phyloP scores from a whole-genome alignment of 2,113 vertebrate species.

The Narcine bancroftii region DNA sequence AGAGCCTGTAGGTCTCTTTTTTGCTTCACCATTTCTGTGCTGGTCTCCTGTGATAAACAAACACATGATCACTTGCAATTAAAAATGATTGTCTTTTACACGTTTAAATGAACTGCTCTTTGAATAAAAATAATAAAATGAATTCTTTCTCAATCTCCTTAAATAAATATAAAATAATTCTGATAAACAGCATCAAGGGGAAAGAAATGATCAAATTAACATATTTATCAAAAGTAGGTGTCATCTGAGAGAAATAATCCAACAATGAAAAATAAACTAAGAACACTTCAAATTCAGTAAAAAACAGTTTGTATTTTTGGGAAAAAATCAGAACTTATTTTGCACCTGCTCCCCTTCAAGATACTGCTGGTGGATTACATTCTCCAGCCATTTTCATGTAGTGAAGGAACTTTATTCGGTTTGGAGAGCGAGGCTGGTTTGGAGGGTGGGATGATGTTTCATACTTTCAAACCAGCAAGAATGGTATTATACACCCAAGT shows the following conservation, averaged over 20 bases:
- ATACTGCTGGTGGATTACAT: neutral
- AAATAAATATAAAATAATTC: neutral
- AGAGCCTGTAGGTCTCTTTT: slow-evolving; percentile 67
- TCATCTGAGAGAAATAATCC: neutral
- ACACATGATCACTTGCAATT: neutral
- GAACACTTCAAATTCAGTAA: neutral
- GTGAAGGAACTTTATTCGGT: neutral
- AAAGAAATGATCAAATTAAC: neutral
- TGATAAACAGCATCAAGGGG: no score
- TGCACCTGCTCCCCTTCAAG: neutral
- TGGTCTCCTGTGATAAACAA: slow-evolving; percentile 65
- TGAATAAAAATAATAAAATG: neutral
- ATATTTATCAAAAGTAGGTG: neutral
- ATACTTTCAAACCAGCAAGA: neutral
- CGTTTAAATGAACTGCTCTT: neutral
- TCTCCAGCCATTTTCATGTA: neutral
- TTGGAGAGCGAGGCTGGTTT: neutral
- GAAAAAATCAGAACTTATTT: neutral
- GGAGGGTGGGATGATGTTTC: no score
- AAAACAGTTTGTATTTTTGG: neutral
- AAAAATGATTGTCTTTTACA: neutral
- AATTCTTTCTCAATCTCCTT: neutral
- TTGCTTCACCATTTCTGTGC: slow-evolving; percentile 73
- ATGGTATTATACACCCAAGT: neutral
- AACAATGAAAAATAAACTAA: neutral